Evolutionary conservation across 2,113 vertebrate genomes (phyloP).

Genomic region (Heteronetta atricapilla): DNA sequence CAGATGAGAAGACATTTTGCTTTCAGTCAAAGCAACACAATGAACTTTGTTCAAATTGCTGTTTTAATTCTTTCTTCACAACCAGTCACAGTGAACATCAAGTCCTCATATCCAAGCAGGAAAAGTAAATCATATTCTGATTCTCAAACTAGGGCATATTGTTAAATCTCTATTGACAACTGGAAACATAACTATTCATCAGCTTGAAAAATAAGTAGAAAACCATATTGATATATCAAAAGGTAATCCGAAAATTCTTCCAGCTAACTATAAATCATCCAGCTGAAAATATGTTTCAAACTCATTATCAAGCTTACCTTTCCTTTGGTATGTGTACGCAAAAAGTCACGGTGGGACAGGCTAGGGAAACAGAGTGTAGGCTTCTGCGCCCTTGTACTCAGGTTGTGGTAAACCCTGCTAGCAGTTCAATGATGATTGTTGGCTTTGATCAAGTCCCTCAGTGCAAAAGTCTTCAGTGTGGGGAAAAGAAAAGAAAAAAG

Average conservation of each 20-base stretch:
- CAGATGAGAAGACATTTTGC: neutral
- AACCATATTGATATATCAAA: neutral
- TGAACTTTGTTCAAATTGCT: neutral
- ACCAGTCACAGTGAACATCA: neutral
- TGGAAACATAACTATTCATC: neutral
- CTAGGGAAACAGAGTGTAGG: neutral
- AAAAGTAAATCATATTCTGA: neutral
- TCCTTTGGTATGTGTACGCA: neutral
- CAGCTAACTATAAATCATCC: neutral
- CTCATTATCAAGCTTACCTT: neutral
- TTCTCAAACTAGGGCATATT: neutral
- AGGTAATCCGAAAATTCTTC: neutral
- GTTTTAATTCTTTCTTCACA: neutral
- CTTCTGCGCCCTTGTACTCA: neutral
- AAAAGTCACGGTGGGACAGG: neutral
- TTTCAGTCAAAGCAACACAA: neutral
- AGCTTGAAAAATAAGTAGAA: neutral
- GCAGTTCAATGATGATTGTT: neutral
- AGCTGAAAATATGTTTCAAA: neutral
- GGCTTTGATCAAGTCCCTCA: neutral
- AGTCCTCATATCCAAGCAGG: neutral
- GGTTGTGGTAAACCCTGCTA: neutral
- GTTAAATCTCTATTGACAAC: neutral
- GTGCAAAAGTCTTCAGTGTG: neutral
- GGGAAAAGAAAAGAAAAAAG: neutral